A percentile compares a stretch with the other conserved stretches of the same genome.
These are phyloP conservation scores for Scaptomyza graminum DNA, from an alignment of 1,140 invertebrate species.

Conservation along the genomic window DNA sequence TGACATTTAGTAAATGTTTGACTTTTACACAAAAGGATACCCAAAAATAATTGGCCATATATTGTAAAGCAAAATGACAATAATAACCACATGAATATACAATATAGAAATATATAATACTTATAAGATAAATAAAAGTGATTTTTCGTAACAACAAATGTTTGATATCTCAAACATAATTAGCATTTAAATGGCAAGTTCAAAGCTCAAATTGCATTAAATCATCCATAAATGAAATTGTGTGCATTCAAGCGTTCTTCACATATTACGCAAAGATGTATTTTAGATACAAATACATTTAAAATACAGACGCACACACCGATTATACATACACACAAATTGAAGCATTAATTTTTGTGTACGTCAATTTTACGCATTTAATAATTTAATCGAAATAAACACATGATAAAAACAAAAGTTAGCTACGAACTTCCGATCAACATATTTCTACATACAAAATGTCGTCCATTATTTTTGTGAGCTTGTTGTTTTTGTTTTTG, in stretches of 20 bases:
- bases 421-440: not conserved
- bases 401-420: conserved; percentile 11
- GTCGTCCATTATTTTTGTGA: not conserved
- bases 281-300: too few relatives aligned
- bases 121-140: conserved; percentile 16
- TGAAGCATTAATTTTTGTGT: conserved; percentile 10
- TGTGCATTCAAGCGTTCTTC: conserved; percentile 14
- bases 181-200: conserved; percentile 22
- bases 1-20: conserved; percentile 59
- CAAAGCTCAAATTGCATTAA: conserved; percentile 20
- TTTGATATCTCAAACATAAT: conserved; percentile 24
- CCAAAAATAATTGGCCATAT: conserved; percentile 60
- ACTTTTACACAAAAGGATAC: conserved; percentile 27
- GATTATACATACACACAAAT: conserved; percentile 4
- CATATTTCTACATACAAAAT: conserved; percentile 7
- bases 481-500: conserved; percentile 2
- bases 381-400: conserved; percentile 47
- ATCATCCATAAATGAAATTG: conserved; percentile 26
- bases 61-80: conserved; percentile 27
- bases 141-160: not conserved
- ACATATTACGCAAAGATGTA: conserved; percentile 9
- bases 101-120: too few relatives aligned
- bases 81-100: conserved; percentile 21
- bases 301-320: conserved; percentile 1
- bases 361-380: conserved; percentile 49